phyloP scores from a whole-genome alignment of 1,140 invertebrate species.

The Philaenus spumarius region DNA sequence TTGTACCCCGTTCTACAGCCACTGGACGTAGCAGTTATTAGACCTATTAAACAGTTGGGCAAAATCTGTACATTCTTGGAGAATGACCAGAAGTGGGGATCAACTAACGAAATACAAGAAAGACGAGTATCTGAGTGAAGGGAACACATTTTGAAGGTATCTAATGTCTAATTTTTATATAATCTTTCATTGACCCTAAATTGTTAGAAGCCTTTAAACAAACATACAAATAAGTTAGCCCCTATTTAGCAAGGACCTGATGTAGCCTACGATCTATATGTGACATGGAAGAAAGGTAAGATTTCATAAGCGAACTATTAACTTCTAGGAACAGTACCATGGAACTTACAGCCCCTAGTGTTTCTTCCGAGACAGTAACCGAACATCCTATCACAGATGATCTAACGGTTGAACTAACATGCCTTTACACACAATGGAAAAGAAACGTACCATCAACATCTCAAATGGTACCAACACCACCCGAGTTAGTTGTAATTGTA shows the following conservation, averaged over 20 bases:
- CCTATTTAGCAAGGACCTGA: too few species aligned
- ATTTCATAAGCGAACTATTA: not conserved
- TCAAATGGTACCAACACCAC: not conserved
- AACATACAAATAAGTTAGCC: not conserved
- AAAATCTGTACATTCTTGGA: constrained; percentile 29
- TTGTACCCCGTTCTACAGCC: constrained; percentile 40
- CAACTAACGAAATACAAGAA: too few species aligned
- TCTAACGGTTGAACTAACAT: not conserved
- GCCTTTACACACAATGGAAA: not conserved
- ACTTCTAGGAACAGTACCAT: not conserved
- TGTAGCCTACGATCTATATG: too few species aligned
- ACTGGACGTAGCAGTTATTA: constrained; percentile 39
- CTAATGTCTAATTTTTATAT: constrained; percentile 2
- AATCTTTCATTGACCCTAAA: not conserved
- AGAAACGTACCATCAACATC: not conserved
- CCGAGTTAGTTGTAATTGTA: not conserved
- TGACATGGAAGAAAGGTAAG: too few species aligned
- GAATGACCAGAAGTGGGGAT: too few species aligned
- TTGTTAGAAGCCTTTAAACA: not conserved
- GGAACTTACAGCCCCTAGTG: too few species aligned
- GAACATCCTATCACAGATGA: not conserved
- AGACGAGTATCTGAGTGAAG: too few species aligned
- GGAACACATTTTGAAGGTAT: not conserved
- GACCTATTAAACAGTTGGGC: constrained; percentile 36
- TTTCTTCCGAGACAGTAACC: not conserved